A percentile compares a stretch with the other conserved stretches of the same genome.
Conservation (phyloP, 2,113 vertebrate genomes). For the Laticauda laticaudata region DNA sequence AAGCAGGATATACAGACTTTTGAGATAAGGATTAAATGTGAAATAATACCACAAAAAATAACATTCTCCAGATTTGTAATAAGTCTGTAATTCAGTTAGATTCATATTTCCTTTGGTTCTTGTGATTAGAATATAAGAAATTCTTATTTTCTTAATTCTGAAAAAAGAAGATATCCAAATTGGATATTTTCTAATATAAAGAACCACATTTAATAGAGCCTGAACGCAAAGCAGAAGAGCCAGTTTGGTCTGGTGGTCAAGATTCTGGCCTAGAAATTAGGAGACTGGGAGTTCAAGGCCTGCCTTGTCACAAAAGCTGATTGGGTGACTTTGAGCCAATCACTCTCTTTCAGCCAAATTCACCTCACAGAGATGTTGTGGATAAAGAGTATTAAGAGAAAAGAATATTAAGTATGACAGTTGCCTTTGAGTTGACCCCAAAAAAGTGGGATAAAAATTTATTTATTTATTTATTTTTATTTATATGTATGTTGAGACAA, state of each 20-base stretch:
- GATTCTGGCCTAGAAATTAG: not conserved
- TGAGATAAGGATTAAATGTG: not conserved
- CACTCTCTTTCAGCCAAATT: not conserved
- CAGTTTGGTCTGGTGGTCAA: not conserved
- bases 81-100: not conserved
- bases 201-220: no score
- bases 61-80: not conserved
- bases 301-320: not conserved
- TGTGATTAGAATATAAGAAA: not conserved
- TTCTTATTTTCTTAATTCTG: not conserved
- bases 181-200: not conserved
- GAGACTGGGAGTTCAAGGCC: not conserved
- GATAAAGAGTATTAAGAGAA: not conserved
- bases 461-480: no score
- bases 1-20: not conserved
- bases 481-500: no score
- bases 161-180: not conserved
- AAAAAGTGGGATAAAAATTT: not conserved
- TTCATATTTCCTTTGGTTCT: not conserved
- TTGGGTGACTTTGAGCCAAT: not conserved
- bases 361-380: not conserved
- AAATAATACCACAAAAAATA: not conserved
- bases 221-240: not conserved
- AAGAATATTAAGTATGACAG: not conserved
- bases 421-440: not conserved